These are phyloP conservation scores for Caenorhabditis imperialis DNA, from an alignment of 2,888 invertebrate species.

Conservation along the genomic window DNA sequence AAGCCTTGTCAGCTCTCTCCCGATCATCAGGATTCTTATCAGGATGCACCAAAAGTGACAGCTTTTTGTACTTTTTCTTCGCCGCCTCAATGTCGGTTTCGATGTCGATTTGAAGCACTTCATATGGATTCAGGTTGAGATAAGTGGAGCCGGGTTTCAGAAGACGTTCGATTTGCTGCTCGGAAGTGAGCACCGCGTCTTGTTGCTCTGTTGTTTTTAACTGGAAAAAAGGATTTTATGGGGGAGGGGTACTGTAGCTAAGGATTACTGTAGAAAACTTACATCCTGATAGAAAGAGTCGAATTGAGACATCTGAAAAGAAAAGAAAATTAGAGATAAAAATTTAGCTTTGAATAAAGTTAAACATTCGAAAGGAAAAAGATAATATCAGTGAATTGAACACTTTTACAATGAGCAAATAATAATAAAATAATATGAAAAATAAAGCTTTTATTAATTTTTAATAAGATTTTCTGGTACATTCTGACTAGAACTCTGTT, in stretches of 20 bases:
- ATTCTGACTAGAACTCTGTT: conserved; percentile 39
- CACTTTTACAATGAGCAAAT: neutral
- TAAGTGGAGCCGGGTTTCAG: conserved; percentile 97
- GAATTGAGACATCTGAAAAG: conserved; percentile 57
- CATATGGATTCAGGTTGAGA: conserved; percentile 93
- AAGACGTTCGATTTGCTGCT: conserved; percentile 95
- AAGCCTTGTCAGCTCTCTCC: conserved; percentile 88
- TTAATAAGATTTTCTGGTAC: no score
- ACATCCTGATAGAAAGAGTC: conserved; percentile 75
- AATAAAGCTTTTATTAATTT: no score
- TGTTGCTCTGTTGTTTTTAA: conserved; percentile 98
- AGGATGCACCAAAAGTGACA: conserved; percentile 98
- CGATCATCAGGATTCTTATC: conserved; percentile 98
- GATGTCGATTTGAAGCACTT: conserved; percentile 84
- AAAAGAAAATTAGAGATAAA: neutral
- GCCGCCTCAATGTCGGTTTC: conserved; percentile 91
- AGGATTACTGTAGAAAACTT: conserved; percentile 30
- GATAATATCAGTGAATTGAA: neutral
- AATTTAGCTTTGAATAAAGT: no score
- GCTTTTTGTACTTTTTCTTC: conserved; percentile 92
- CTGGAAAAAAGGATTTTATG: conserved; percentile 81
- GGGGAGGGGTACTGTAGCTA: neutral
- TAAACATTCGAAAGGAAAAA: no score
- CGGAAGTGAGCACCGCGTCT: conserved; percentile 94
- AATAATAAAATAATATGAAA: neutral